Conservation (phyloP, 2,888 invertebrate species). For the Drosophila colorata region DNA sequence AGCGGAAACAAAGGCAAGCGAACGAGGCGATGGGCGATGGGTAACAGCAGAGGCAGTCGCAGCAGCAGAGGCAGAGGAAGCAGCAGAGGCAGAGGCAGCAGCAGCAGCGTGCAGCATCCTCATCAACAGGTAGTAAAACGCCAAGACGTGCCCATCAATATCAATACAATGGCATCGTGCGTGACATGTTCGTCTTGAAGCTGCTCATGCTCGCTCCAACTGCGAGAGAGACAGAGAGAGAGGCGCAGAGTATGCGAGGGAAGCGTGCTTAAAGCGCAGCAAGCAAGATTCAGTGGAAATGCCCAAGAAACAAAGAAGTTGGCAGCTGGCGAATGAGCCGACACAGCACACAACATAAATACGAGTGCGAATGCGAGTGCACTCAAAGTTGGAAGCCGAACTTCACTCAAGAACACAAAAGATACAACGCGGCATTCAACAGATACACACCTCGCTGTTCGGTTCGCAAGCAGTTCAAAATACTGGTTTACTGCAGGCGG, state of each 20-base stretch:
- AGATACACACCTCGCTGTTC: conserved; percentile 68
- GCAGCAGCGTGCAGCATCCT: conserved; percentile 46
- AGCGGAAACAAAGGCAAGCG: conserved; percentile 12
- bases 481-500: conserved; percentile 69
- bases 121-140: conserved; percentile 83
- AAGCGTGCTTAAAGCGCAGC: conserved; percentile 1
- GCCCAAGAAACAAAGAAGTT: conserved; percentile 6
- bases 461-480: conserved; percentile 50
- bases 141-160: conserved; percentile 81
- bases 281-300: not conserved
- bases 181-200: conserved; percentile 69
- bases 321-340: conserved; percentile 52
- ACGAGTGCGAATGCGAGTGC: conserved; percentile 14
- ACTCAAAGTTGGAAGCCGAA: conserved; percentile 29
- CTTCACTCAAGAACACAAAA: conserved; percentile 49
- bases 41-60: not conserved
- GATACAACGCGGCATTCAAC: conserved; percentile 42
- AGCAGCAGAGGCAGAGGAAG: conserved; percentile 30
- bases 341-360: conserved; percentile 1
- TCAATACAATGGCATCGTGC: conserved; percentile 72
- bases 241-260: not conserved
- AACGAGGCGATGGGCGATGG: conserved; percentile 3
- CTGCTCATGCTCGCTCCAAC: conserved; percentile 23
- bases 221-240: not conserved
- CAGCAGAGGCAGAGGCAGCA: conserved; percentile 16